A percentile compares a stretch with the other conserved stretches of the same genome.
These are phyloP conservation scores for Gonatopus flavifemur DNA, from an alignment of 1,140 invertebrate species.

Conservation along the genomic window DNA sequence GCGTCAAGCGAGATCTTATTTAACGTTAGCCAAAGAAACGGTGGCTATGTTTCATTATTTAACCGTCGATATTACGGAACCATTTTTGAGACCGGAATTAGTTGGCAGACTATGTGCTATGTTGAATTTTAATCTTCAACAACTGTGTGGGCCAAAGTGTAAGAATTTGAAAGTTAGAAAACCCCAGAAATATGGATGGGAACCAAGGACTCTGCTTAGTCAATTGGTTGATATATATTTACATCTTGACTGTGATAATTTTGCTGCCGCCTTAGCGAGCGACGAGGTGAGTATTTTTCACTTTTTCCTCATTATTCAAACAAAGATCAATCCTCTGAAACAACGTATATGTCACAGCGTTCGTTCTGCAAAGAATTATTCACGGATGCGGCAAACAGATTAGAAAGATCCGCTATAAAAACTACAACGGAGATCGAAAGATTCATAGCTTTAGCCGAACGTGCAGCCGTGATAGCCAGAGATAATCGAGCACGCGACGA, in stretches of 20 bases:
- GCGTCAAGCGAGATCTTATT: slow-evolving; percentile 90
- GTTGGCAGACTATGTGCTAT: slow-evolving; percentile 93
- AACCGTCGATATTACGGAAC: slow-evolving; percentile 90
- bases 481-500: slow-evolving; percentile 85
- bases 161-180: slow-evolving; percentile 96
- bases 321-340: background rate
- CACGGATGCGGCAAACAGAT: slow-evolving; percentile 80
- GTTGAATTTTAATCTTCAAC: slow-evolving; percentile 96
- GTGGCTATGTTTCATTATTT: slow-evolving; percentile 98
- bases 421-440: slow-evolving; percentile 78
- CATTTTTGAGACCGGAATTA: slow-evolving; percentile 89
- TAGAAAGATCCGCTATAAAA: slow-evolving; percentile 83
- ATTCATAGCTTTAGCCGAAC: slow-evolving; percentile 77
- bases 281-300: slow-evolving; percentile 71
- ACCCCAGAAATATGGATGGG: slow-evolving; percentile 95
- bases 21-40: slow-evolving; percentile 92
- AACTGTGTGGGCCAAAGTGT: slow-evolving; percentile 96
- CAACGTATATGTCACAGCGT: slow-evolving; percentile 63
- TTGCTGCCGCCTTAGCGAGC: slow-evolving; percentile 84
- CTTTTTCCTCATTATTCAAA: background rate
- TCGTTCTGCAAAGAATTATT: slow-evolving; percentile 93
- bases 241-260: slow-evolving; percentile 89
- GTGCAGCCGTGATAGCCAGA: slow-evolving; percentile 77
- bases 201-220: slow-evolving; percentile 84
- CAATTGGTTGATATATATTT: slow-evolving; percentile 96